These are phyloP conservation scores for Erethizon dorsatum DNA, from an alignment of 2,797 vertebrate species.

Conservation along the genomic window DNA sequence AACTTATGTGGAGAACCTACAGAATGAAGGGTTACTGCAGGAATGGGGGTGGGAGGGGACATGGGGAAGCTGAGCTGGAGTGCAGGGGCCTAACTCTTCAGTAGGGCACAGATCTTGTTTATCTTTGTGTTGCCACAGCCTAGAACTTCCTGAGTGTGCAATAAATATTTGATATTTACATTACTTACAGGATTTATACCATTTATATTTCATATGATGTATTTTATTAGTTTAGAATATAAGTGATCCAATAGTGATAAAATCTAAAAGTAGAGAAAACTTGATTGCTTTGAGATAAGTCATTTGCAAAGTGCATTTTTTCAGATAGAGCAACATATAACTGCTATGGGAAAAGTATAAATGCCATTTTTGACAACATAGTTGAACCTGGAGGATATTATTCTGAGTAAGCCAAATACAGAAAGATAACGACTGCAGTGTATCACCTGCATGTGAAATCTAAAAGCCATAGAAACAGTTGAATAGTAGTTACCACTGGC, in stretches of 20 bases:
- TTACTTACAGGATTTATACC: constrained; percentile 5
- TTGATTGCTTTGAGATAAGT: constrained; percentile 17
- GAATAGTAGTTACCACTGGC: neutral
- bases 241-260: neutral
- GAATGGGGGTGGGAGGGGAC: neutral
- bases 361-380: neutral
- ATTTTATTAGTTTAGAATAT: constrained; percentile 26
- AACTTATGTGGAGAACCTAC: neutral
- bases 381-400: neutral
- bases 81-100: neutral
- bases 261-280: neutral
- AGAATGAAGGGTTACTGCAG: neutral
- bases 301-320: neutral
- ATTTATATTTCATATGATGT: neutral
- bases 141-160: constrained; percentile 23
- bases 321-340: constrained; percentile 18
- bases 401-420: neutral
- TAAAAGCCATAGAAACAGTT: neutral
- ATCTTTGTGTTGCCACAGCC: neutral
- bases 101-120: neutral
- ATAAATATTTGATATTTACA: constrained; percentile 8
- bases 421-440: neutral
- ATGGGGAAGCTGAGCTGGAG: neutral
- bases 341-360: neutral
- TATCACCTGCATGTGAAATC: neutral